Base-by-base conservation (phyloP, 2,113 vertebrate species). In the Zeus faber region DNA sequence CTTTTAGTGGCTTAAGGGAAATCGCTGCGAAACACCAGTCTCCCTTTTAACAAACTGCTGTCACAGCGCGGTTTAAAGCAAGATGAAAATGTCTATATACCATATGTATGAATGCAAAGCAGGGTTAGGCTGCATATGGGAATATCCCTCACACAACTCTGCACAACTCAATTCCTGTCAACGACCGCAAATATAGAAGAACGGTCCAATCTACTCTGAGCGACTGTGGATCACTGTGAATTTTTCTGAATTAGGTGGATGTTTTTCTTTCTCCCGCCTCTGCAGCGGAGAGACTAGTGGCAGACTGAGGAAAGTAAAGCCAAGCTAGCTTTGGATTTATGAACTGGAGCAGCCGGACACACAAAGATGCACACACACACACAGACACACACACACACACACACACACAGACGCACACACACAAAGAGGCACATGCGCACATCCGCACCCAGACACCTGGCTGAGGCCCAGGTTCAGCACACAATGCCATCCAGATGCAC, bases 401-500 rank as follows among this genome's bases (percentile, higher is more conserved):
- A 43, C 45, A 56, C 61, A 41, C 23, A 49, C 52, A 33, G 27
- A 58, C 61, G 49, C 46, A 37, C 29, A 27, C 35, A 21, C 50
- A 48, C 64, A 44, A 14, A 68, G 67, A 64, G 54, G 21, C 56
- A 39, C 45, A 58, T 31, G 26, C 44, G 49, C 21, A 26, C 44
- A 58, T 45, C 18, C 56, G 40, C 45, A 49, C 33, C 20, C 22
- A 23, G n/a, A 48, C 29, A 46, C 41, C 66, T 85, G 83, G 83
- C 80, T 53, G 33, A 26, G 57, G 51, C 65, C 80, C 83, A 87
- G 76, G 39, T 67, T 56, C 60, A 73, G 69, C 54, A 75, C 79
- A 81, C 78, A 83, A 83, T 79, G 58, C 79, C 68, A 78, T 81
- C 80, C 83, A 87, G 83, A 86, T 85, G 82, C 80, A 83, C 70